Evolutionary conservation across 1,140 invertebrate species (phyloP), one percentile per base, ranked within the genome.

Genomic region (Camponotus floridanus): DNA sequence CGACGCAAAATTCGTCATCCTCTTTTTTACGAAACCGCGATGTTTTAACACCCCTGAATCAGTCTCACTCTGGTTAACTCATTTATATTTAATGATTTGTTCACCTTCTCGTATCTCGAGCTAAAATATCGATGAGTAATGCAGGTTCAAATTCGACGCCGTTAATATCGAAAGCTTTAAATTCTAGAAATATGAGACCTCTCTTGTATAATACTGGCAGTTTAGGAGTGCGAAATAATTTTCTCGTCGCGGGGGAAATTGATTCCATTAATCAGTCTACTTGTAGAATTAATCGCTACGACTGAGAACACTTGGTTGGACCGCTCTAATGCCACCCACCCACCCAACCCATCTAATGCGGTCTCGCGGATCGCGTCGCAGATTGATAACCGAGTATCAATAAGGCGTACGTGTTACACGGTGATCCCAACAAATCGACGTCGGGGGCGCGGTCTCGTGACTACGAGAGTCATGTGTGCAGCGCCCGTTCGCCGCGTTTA

Each of bases 391-490:
- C 61, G 64, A 65, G 64, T 68, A 86, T 86, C 84, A 79, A 86
- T 79, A 39, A 85, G 51, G 42, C 79, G 21, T 68, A 65, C 33
- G 62, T 51, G 81, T 78, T 65, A 76, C 64, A 87, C 80, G 70
- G 36, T 85, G 21, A 64, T 85, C 39, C 42, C 57, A 74, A 88
- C 81, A 78, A 88, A 90, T 26, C 76, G 88, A 87, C 57, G 59
- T 61, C 65, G 61, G 45, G 81, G 86, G 85, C 64, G 85, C 78
- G 86, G 89, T 80, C 81, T 80, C 86, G 85, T 87, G 80, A 90
- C 89, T 88, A 87, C 48, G 64, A 90, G 76, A 71, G 87, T 70
- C 83, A 87, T 51, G 18, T 90, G 76, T 86, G 64, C 86, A 84
- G 15, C 65, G 61, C 42, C 33, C 87, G 76, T 90, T 87, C 55